Evolutionary conservation across 2,888 invertebrate species (phyloP), one percentile per base, ranked within the genome.

Genomic region (Argyresthia albistria): DNA sequence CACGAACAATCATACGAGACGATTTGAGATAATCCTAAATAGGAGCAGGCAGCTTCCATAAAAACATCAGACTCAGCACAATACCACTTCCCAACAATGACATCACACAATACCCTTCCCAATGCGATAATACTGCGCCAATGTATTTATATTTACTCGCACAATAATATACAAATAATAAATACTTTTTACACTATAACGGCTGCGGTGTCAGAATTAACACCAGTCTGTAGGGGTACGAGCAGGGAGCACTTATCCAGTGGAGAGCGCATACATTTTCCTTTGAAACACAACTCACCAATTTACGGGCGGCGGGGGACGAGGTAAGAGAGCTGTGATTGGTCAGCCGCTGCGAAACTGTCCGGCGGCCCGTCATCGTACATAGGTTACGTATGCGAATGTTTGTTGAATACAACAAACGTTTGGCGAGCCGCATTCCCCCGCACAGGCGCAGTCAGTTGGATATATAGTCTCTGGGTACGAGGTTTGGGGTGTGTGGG

Each of bases 81-180:
- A 69, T 67, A 37, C 46, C 36, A 25, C 25, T 39, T 43, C 47
- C 16, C 50, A 45, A 79, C 79, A 80, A 78, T 74, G 71, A 67
- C 61, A 60, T 60, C 64, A 80, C 80, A 25, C 42, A 45, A 43
- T 51, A 35, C 11, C 14, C 14, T 8, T 39, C 15, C 35, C 51
- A 51, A 51, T 51, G 51, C 36, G 51, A 50, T 50, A 79, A 80
- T 72, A 70, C 66, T 69, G 70, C 71, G 73, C 73, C 63, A 63
- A 65, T 68, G 70, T 72, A 72, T 70, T 70, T 72, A 64, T 76
- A 81, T 80, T 81, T 83, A 83, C 80, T 80, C 80, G 73, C 75
- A 70, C 64, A 79, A 81, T 78, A 77, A 80, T 82, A 78, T 74
- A 79, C 77, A 76, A 73, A 84, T 83, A 82, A 83, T 83, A 81